Conservation (phyloP, 2,113 vertebrate species). For the Lepisosteus osseus region DNA sequence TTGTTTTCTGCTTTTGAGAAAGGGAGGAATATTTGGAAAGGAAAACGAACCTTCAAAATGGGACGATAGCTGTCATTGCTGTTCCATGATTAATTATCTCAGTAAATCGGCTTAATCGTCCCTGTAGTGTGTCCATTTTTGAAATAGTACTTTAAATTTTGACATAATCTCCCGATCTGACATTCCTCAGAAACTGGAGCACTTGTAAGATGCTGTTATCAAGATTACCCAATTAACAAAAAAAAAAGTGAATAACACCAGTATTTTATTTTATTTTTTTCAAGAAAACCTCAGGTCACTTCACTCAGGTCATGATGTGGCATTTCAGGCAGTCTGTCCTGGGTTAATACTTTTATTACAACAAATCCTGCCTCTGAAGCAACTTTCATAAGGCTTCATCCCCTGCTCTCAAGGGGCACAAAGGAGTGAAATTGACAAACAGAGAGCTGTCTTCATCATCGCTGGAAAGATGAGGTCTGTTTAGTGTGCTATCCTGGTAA, state of each 20-base stretch:
- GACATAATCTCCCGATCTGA: neutral
- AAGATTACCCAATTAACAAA: too few species aligned
- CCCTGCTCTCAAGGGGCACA: neutral
- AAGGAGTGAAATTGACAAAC: neutral
- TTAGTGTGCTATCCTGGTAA: neutral
- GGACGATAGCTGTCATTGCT: neutral
- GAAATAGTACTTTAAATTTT: neutral
- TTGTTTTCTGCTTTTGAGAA: too few species aligned
- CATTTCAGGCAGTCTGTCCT: neutral
- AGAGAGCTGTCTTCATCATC: neutral
- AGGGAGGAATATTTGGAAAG: too few species aligned
- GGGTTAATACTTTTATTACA: neutral
- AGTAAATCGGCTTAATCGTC: neutral
- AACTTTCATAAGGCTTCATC: neutral
- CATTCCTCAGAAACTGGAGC: neutral
- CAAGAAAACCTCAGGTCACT: conserved; percentile 1
- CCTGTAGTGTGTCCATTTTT: neutral
- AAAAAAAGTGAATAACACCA: too few species aligned
- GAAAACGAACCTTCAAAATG: too few species aligned
- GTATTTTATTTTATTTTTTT: too few species aligned
- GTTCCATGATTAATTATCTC: neutral
- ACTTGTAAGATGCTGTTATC: neutral
- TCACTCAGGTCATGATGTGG: neutral
- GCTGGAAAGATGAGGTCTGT: neutral
- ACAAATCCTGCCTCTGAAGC: neutral